phyloP scores from a whole-genome alignment of 2,888 invertebrate species.

The Sipha maydis region DNA sequence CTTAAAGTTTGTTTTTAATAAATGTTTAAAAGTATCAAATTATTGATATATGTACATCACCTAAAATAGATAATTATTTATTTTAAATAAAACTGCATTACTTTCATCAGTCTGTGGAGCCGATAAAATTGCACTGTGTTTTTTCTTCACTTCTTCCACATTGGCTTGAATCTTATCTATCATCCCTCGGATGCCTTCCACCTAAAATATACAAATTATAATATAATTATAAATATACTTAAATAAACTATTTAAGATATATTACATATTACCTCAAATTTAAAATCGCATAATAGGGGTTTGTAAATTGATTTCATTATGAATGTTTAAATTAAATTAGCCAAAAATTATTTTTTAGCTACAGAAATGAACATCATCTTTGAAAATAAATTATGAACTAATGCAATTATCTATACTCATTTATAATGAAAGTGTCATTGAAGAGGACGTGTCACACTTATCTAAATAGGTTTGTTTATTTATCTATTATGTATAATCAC shows the following conservation, averaged over 20 bases:
- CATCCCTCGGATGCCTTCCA: slow-evolving; percentile 99
- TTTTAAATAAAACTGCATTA: slow-evolving; percentile 69
- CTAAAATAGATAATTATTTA: neutral
- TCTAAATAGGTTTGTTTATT: slow-evolving; percentile 39
- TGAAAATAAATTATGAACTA: slow-evolving; percentile 10
- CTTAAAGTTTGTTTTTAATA: too few relatives aligned
- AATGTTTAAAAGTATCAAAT: too few relatives aligned
- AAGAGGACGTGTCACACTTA: neutral
- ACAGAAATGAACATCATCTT: slow-evolving; percentile 21
- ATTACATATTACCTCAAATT: slow-evolving; percentile 14
- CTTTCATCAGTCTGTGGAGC: slow-evolving; percentile 99
- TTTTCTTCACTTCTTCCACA: slow-evolving; percentile 99
- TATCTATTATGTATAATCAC: slow-evolving; percentile 10
- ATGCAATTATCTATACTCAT: slow-evolving; percentile 25
- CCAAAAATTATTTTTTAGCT: neutral
- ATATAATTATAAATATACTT: slow-evolving; percentile 25
- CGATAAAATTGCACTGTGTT: slow-evolving; percentile 98
- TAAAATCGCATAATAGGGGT: slow-evolving; percentile 37
- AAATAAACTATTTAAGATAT: neutral
- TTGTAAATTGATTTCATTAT: slow-evolving; percentile 48
- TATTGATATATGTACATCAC: too few relatives aligned
- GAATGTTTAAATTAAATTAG: neutral
- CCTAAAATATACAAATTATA: slow-evolving; percentile 75
- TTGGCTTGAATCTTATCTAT: slow-evolving; percentile 99
- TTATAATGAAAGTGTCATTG: too few relatives aligned